Evolutionary conservation across 53 echinoderm and acorn worm genomes (phyloP).

Genomic region (Glandiceps talaboti): DNA sequence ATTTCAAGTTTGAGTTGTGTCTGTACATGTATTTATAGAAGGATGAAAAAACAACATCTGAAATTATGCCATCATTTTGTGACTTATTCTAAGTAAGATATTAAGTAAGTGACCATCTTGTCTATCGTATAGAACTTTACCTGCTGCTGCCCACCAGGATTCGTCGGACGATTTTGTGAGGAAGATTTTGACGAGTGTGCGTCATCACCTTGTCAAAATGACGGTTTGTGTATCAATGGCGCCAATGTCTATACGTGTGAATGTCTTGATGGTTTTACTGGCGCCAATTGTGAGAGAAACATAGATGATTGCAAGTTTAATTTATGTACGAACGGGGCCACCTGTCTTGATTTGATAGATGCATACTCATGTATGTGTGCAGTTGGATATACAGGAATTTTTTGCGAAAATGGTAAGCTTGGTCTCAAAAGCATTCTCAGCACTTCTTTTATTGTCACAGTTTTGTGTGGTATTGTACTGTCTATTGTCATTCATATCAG

Average conservation of each 20-base stretch:
- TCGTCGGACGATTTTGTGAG: slow-evolving; percentile 8
- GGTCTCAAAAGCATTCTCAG: too few relatives aligned
- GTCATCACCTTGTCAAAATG: neutral
- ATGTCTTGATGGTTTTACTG: slow-evolving; percentile 41
- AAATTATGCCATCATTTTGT: too few relatives aligned
- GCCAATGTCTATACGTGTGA: slow-evolving; percentile 38
- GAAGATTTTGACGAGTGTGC: slow-evolving; percentile 7
- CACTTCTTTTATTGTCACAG: too few relatives aligned
- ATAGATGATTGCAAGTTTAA: slow-evolving; percentile 46
- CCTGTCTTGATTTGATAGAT: slow-evolving; percentile 40
- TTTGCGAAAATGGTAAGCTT: slow-evolving; percentile 11
- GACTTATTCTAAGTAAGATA: too few relatives aligned
- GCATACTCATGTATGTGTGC: slow-evolving; percentile 27
- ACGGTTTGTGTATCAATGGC: slow-evolving; percentile 31
- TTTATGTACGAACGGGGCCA: slow-evolving; percentile 38
- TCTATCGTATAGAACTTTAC: slow-evolving; percentile 2
- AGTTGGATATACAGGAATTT: slow-evolving; percentile 26
- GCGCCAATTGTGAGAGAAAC: slow-evolving; percentile 45
- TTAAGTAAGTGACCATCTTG: too few relatives aligned
- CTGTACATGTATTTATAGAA: too few relatives aligned
- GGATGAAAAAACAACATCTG: too few relatives aligned
- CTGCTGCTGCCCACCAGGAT: slow-evolving; percentile 9
- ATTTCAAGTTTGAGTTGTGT: too few relatives aligned
- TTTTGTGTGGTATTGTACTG: too few relatives aligned
- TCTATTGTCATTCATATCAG: too few relatives aligned